Conservation (phyloP, 64 coral and sea anemone species). For the Montipora sp. region DNA sequence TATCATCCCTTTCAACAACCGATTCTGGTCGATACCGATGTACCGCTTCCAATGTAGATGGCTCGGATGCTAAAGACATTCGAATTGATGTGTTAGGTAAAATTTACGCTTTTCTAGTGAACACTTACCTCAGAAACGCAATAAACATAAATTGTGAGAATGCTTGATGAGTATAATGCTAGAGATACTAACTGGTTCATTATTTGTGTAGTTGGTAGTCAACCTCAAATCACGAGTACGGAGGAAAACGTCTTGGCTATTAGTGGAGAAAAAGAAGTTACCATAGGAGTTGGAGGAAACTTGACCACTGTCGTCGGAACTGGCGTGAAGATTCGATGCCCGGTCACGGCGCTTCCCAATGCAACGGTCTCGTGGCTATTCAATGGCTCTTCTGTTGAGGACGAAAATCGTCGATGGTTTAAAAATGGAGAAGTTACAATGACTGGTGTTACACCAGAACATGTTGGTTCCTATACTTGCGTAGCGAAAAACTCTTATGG, state of each 20-base stretch:
- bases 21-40: slow-evolving; percentile 57
- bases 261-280: slow-evolving; percentile 76
- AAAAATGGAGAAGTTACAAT: slow-evolving; percentile 43
- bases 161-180: no score
- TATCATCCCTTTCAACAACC: not conserved
- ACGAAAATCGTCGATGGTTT: slow-evolving; percentile 7
- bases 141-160: no score
- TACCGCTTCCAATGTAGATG: slow-evolving; percentile 47
- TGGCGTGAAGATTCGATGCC: slow-evolving; percentile 49
- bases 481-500: slow-evolving; percentile 80
- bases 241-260: slow-evolving; percentile 52
- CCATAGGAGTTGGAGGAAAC: slow-evolving; percentile 69
- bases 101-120: no score
- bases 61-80: slow-evolving; percentile 13
- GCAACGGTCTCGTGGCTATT: slow-evolving; percentile 66
- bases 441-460: slow-evolving; percentile 58
- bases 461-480: slow-evolving; percentile 79
- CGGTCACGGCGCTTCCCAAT: slow-evolving; percentile 61
- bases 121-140: no score
- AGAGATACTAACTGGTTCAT: not conserved
- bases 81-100: slow-evolving; percentile 51
- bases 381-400: slow-evolving; percentile 27
- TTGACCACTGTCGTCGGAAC: slow-evolving; percentile 81
- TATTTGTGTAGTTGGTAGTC: slow-evolving; percentile 50
- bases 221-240: slow-evolving; percentile 56